Percentiles rank a stretch among this genome's conserved stretches.
These are phyloP conservation scores for Lophotriccus pileatus DNA, from an alignment of 2,797 vertebrate genomes.

Conservation along the genomic window DNA sequence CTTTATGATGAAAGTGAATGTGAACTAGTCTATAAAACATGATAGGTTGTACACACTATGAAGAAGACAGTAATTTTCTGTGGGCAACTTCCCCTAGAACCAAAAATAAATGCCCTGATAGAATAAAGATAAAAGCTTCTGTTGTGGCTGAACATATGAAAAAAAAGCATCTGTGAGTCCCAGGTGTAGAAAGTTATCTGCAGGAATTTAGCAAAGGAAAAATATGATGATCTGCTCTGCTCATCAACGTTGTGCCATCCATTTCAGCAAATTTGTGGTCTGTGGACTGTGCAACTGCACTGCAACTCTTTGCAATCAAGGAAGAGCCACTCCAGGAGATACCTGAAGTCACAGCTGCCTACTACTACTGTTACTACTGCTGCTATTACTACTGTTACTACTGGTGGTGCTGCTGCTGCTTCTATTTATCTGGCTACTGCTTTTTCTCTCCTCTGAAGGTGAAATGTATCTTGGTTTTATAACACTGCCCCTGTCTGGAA, in stretches of 20 bases:
- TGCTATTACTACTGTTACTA: not conserved
- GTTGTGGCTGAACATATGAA: not conserved
- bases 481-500: not conserved
- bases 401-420: accelerated
- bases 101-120: not conserved
- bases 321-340: not conserved
- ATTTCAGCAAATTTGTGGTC: not conserved
- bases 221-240: accelerated
- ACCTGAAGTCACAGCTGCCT: not conserved
- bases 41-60: not conserved
- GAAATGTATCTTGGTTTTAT: not conserved
- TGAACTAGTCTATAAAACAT: not conserved
- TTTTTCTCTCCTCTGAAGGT: not conserved
- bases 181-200: not conserved
- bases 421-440: not conserved
- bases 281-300: not conserved
- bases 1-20: not conserved
- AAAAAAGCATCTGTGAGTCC: not conserved
- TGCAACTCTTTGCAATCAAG: not conserved
- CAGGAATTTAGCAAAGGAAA: not conserved
- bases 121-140: not conserved
- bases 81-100: not conserved
- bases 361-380: not conserved
- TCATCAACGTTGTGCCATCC: not conserved
- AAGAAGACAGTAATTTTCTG: not conserved